A percentile compares a stretch with the other conserved stretches of the same genome.
phyloP scores from a whole-genome alignment of 1,140 invertebrate genomes.

The Bicyclus anynana region DNA sequence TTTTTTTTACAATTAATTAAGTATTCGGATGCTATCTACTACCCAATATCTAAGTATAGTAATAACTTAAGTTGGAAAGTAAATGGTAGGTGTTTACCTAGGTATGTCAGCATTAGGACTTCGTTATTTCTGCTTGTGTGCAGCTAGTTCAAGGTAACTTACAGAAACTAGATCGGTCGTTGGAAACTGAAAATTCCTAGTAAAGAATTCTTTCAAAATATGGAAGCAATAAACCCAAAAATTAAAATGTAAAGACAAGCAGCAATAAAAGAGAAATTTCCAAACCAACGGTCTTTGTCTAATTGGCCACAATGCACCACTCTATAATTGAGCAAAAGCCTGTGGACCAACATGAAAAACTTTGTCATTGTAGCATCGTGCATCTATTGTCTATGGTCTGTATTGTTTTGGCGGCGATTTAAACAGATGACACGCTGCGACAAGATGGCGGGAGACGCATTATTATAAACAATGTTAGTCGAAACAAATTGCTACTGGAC shows the following conservation, averaged over 20 bases:
- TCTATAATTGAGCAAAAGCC: conserved; percentile 68
- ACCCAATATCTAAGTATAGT: no score
- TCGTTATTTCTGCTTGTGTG: no score
- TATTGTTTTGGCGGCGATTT: conserved; percentile 55
- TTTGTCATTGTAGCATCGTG: no score
- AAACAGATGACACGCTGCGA: conserved; percentile 54
- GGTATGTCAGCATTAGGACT: no score
- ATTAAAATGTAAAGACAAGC: conserved; percentile 29
- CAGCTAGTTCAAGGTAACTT: no score
- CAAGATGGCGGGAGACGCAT: conserved; percentile 32
- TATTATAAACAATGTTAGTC: conserved; percentile 36
- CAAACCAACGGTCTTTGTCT: conserved; percentile 23
- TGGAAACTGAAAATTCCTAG: neutral
- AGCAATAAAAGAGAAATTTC: conserved; percentile 64
- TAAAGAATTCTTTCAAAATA: conserved; percentile 32
- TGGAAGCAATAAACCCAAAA: conserved; percentile 55
- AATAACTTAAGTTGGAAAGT: no score
- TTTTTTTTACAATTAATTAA: no score
- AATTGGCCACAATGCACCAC: conserved; percentile 44
- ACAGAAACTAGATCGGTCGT: no score
- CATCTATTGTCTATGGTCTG: conserved; percentile 33
- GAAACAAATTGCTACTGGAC: conserved; percentile 56
- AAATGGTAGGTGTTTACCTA: no score
- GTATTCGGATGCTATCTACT: no score
- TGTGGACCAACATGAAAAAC: conserved; percentile 41